Evolutionary conservation across 2,113 vertebrate genomes (phyloP), one percentile per base, ranked within the genome.

Genomic region (Elephas maximus): DNA sequence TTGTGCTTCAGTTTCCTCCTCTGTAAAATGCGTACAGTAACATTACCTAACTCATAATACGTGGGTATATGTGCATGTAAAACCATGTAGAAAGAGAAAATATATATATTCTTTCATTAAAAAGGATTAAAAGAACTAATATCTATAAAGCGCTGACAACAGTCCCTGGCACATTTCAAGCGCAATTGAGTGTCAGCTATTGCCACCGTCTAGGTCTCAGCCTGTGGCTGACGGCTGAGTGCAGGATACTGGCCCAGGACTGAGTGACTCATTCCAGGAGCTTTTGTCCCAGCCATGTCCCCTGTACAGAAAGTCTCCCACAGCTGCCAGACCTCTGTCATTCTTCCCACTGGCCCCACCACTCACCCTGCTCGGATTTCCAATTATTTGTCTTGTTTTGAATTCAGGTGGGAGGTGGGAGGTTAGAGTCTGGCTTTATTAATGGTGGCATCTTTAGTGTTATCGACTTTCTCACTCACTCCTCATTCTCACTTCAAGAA

Each of bases 321-420:
- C 98, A 98, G 98, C 98, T 98, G 97, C 96, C 81, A 92, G 90
- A 53, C 81, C 94, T 98, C 98, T 97, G 96, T 98, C 97, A 98
- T 97, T 97, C 76, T 9, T 9, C 74, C 79, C 92, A 62, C 81
- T 8, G 5, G 79, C 91, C 92, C 69, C 60, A 65, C 62, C 88
- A 83, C 94, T 97, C 96, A 86, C 93, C 81, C 93, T 71, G 78
- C 96, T 98, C 98, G 65, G 92, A 73, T 98, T 98, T 98, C 98
- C 98, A 98, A 98, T 98, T 98, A 98, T 96, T 97, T 96, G 93
- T 90, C 93, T 92, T 98, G 98, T 97, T 98, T 98, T 92, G 97
- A 95, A 97, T 97, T 96, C 97, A 97, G 92, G 97, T 71, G 96
- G 97, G 92, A 37, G 37, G 37, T 37, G 37, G 37, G 37, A 37